Conservation (phyloP, 2,797 vertebrate species). For the Acanthurus leucopareius region DNA sequence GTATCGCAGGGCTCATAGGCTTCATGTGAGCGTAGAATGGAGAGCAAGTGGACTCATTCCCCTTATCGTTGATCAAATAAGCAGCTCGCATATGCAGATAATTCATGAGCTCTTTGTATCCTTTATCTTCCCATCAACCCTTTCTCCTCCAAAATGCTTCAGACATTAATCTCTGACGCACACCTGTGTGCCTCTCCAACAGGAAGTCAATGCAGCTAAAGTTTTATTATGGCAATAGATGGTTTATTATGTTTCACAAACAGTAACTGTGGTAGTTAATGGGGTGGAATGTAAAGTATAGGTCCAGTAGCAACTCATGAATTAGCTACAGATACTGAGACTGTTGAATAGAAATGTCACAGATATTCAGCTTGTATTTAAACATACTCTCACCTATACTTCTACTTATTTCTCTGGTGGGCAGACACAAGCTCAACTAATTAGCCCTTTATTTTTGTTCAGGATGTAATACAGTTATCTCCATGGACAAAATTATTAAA, state of each 20-base stretch:
- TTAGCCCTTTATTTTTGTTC: neutral
- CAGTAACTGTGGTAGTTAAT: conserved; percentile 17
- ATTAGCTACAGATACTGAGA: conserved; percentile 13
- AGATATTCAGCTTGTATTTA: neutral
- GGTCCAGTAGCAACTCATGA: conserved; percentile 26
- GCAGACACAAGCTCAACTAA: conserved; percentile 1
- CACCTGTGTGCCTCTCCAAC: conserved; percentile 60
- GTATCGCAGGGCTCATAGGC: conserved; percentile 71
- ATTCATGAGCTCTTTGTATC: conserved; percentile 80
- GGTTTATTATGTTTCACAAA: conserved; percentile 43
- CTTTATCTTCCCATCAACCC: conserved; percentile 79
- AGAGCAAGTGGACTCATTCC: conserved; percentile 79
- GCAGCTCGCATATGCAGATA: conserved; percentile 81
- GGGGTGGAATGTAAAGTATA: neutral
- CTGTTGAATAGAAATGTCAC: conserved; percentile 2
- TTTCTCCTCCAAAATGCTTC: conserved; percentile 78
- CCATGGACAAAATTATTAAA: neutral
- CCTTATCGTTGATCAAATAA: conserved; percentile 84
- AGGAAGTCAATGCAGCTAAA: conserved; percentile 57
- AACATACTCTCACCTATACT: no score
- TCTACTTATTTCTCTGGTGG: neutral
- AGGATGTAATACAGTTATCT: neutral
- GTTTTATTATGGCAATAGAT: conserved; percentile 53
- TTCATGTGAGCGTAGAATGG: conserved; percentile 61
- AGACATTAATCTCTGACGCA: conserved; percentile 79